phyloP scores from a whole-genome alignment of 2,888 invertebrate genomes.

The Chironomus tentans region DNA sequence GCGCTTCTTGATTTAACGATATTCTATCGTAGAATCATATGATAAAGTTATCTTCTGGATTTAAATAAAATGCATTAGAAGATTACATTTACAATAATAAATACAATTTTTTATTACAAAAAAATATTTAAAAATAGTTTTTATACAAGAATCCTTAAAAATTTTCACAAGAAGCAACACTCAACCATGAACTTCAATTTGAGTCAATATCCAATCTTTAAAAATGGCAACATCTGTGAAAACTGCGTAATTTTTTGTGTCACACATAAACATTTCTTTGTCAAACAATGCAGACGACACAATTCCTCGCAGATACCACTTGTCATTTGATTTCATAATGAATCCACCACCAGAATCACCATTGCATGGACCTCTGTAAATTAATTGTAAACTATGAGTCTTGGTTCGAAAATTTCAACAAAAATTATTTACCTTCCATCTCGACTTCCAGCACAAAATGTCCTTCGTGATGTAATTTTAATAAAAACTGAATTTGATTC shows the following conservation, averaged over 20 bases:
- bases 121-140: too few relatives aligned
- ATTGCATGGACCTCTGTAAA: neutral
- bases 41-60: too few relatives aligned
- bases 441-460: conserved; percentile 37
- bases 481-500: conserved; percentile 41
- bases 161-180: too few relatives aligned
- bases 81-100: too few relatives aligned
- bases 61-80: too few relatives aligned
- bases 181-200: neutral
- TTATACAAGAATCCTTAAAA: too few relatives aligned
- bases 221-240: conserved; percentile 19
- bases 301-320: conserved; percentile 26
- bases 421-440: neutral
- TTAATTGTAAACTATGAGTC: too few relatives aligned
- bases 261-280: neutral
- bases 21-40: too few relatives aligned
- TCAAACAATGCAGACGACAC: conserved; percentile 6
- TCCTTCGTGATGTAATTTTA: conserved; percentile 40
- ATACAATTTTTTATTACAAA: too few relatives aligned
- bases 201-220: conserved; percentile 3
- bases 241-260: conserved; percentile 16
- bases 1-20: too few relatives aligned
- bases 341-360: conserved; percentile 22
- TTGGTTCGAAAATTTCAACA: neutral
- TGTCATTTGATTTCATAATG: neutral